Conservation (phyloP, 2,797 vertebrate genomes). For the Pteropus rufus region DNA sequence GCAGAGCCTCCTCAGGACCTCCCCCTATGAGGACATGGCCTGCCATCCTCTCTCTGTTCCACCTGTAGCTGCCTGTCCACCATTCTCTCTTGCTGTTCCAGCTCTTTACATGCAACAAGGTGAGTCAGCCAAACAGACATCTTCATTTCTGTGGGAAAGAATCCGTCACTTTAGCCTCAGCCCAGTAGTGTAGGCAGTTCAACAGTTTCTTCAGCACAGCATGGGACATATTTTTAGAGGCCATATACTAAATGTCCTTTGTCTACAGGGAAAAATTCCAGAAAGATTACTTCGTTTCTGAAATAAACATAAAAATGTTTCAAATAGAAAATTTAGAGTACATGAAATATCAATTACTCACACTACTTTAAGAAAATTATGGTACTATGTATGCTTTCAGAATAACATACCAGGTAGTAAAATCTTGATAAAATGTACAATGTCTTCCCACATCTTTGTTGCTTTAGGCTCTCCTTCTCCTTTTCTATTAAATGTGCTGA, state of each 20-base stretch:
- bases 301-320: conserved; percentile 28
- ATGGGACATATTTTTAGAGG: background rate
- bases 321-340: background rate
- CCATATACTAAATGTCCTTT: background rate
- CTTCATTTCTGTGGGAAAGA: background rate
- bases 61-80: background rate
- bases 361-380: background rate
- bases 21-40: background rate
- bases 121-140: background rate
- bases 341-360: background rate
- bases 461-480: background rate
- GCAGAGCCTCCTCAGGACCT: background rate
- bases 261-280: background rate
- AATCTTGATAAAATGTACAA: conserved; percentile 16
- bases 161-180: background rate
- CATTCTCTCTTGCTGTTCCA: background rate
- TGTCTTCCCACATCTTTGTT: background rate
- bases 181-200: background rate
- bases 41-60: background rate
- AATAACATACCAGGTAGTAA: background rate
- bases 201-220: background rate
- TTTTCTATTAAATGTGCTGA: background rate
- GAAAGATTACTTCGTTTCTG: conserved; percentile 21
- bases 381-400: background rate
- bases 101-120: background rate